These are phyloP conservation scores for Oncopodura yosiiana DNA, from an alignment of 1,140 invertebrate species.

Conservation along the genomic window DNA sequence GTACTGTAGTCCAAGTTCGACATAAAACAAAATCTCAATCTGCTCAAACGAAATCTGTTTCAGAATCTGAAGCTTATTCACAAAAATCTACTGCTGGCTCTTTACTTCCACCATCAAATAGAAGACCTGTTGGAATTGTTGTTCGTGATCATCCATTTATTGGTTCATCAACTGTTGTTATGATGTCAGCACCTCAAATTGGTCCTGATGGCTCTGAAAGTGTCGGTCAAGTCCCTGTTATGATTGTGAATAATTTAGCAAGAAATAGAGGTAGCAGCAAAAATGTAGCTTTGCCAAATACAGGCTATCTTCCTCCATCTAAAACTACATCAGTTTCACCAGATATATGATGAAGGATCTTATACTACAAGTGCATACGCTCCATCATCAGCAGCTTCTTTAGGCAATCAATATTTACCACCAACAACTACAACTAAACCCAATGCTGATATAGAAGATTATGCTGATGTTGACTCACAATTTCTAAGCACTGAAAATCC, in stretches of 20 bases:
- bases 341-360: no score
- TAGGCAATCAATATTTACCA: not conserved
- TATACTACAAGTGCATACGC: no score
- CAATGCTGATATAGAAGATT: not conserved
- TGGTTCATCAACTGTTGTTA: conserved; percentile 12
- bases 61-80: conserved; percentile 28
- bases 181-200: conserved; percentile 23
- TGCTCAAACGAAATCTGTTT: conserved; percentile 7
- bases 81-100: conserved; percentile 3
- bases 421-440: conserved; percentile 5
- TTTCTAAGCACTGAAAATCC: not conserved
- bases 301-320: conserved; percentile 1
- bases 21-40: conserved; percentile 15
- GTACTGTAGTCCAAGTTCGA: conserved; percentile 2
- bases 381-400: no score
- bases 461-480: not conserved
- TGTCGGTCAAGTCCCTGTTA: conserved; percentile 22
- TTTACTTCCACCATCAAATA: no score
- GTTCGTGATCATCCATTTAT: no score
- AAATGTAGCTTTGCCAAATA: not conserved
- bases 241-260: conserved; percentile 7
- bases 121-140: no score
- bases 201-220: conserved; percentile 24
- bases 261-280: not conserved
- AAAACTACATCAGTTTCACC: not conserved